A percentile compares a stretch with the other conserved stretches of the same genome.
Conservation (phyloP, 2,797 vertebrate species). For the Gymnoscopelus braueri region DNA sequence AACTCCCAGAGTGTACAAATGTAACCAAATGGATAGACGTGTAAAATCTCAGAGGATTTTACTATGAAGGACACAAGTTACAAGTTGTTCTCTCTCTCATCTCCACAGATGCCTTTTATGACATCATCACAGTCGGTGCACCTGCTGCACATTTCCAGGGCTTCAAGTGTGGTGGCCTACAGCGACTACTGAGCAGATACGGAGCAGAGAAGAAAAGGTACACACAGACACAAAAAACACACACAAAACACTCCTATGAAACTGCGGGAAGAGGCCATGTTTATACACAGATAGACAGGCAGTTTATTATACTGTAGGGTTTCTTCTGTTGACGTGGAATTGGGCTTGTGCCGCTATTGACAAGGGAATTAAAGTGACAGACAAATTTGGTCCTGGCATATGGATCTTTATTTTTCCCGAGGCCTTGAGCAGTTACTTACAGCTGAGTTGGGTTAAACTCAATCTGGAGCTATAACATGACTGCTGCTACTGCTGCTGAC, state of each 20-base stretch:
- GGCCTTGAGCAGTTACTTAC: conserved; percentile 46
- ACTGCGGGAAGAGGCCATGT: not conserved
- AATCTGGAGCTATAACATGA: conserved; percentile 25
- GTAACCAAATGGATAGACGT: too few species aligned
- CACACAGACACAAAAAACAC: conserved; percentile 27
- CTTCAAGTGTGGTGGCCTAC: conserved; percentile 95
- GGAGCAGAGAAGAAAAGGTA: conserved; percentile 96
- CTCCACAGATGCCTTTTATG: conserved; percentile 89
- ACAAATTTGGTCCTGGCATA: conserved; percentile 48
- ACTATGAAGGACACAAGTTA: too few species aligned
- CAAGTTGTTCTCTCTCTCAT: conserved; percentile 35
- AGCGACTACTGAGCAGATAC: conserved; percentile 91
- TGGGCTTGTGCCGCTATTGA: conserved; percentile 35
- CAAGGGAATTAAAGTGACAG: conserved; percentile 55
- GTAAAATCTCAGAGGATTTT: too few species aligned
- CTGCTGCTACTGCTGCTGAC: conserved; percentile 39
- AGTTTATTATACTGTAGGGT: conserved; percentile 37
- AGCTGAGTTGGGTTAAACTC: conserved; percentile 45
- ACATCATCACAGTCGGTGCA: conserved; percentile 95
- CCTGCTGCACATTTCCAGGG: conserved; percentile 97
- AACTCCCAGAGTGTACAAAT: too few species aligned
- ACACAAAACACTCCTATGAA: not conserved
- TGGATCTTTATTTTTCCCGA: conserved; percentile 45
- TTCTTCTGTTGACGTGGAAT: conserved; percentile 33
- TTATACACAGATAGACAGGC: conserved; percentile 4